Conservation (phyloP, 2,113 vertebrate species). For the Leuciscus idus region DNA sequence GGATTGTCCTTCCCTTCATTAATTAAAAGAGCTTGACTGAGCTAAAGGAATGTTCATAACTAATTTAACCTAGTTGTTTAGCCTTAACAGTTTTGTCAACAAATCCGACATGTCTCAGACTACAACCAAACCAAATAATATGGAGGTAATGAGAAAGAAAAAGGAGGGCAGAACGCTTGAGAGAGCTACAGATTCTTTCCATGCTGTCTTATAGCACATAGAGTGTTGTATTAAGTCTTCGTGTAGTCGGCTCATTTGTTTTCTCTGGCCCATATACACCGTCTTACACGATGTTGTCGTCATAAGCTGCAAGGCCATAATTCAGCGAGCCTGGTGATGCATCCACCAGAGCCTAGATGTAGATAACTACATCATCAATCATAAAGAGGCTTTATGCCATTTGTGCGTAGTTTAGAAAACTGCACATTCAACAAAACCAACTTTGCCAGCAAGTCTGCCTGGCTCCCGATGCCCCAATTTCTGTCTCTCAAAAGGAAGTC, state of each 20-base stretch:
- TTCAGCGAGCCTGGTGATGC: slow-evolving; percentile 70
- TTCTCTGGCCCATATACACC: slow-evolving; percentile 71
- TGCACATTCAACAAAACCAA: slow-evolving; percentile 67
- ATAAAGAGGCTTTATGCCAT: slow-evolving; percentile 54
- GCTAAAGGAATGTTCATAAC: too few species aligned
- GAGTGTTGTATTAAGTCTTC: slow-evolving; percentile 28
- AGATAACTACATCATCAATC: slow-evolving; percentile 74
- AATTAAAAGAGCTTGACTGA: too few species aligned
- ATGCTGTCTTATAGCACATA: background rate
- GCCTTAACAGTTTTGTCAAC: too few species aligned
- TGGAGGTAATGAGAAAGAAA: background rate
- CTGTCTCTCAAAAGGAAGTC: slow-evolving; percentile 29
- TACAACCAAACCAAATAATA: too few species aligned
- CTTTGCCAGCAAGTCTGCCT: slow-evolving; percentile 37
- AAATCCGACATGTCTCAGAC: too few species aligned
- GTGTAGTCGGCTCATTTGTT: slow-evolving; percentile 62
- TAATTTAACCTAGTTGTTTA: too few species aligned
- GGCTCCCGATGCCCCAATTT: slow-evolving; percentile 53
- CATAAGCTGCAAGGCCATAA: slow-evolving; percentile 67
- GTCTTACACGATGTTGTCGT: slow-evolving; percentile 70
- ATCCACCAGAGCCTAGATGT: slow-evolving; percentile 69
- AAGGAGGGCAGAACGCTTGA: background rate
- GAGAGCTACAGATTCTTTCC: background rate
- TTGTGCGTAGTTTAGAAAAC: slow-evolving; percentile 61
- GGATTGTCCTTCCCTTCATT: too few species aligned